Base-by-base conservation (phyloP, 2,113 vertebrate species). In the Otus sunia region DNA sequence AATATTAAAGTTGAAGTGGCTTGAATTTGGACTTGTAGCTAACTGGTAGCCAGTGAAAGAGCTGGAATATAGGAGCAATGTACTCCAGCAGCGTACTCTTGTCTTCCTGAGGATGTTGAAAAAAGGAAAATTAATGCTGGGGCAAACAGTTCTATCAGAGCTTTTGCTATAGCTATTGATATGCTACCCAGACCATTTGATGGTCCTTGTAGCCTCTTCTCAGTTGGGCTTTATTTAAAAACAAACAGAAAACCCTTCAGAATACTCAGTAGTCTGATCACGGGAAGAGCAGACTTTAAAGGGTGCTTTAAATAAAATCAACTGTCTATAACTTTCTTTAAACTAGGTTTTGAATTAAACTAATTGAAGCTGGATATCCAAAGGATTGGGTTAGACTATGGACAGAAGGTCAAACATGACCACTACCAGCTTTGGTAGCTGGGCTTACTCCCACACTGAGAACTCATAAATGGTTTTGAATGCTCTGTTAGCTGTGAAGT, bases 111-210 rank as follows among this genome's bases (percentile, higher is more conserved):
- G n/a, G 7, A 5, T 74, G 8, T 34, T 71, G 32, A 45, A 71
- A 78, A 90, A 56, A 73, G 21, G 27, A 29, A 32, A 66, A 4
- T 11, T 39, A 62, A 43, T 30, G 21, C 2, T 59, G 72, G 25
- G 14, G 3, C 53, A 66, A 36, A 49, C 6, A n/a, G 8, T 10
- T 80, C 0, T 17, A 18, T 45, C 16, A 55, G 15, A 50, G 13
- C 11, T 69, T 73, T 76, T 67, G 30, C 3, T 80, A 1, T 4
- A 17, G 39, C 26, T 73, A 0, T 52, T 59, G n/a, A 13, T 72
- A 30, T 0, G 4, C 15, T 58, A 4, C 13, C 12, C 4, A 12
- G 29, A 3, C 16, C 6, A 15, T 72, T 27, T 55, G 30, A 63
- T 90, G 23, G 19, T 79, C 17, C 15, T 60, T 56, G 17, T 74